These are phyloP conservation scores for Lagorchestes hirsutus DNA, from an alignment of 2,797 vertebrate species.

Conservation along the genomic window DNA sequence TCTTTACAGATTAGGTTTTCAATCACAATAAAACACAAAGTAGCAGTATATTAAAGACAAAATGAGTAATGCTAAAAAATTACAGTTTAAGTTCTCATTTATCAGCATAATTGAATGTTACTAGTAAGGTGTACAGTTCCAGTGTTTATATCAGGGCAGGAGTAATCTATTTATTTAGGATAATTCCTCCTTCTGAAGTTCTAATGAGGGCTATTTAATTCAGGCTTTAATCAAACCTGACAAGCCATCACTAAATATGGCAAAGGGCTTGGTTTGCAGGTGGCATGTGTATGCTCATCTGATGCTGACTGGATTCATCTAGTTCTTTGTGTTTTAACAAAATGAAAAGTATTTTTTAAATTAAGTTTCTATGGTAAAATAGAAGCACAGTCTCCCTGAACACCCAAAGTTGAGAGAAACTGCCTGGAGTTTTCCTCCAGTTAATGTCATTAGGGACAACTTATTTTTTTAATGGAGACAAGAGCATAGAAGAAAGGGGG, in stretches of 20 bases:
- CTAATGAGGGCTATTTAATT: conserved; percentile 81
- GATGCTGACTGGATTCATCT: conserved; percentile 69
- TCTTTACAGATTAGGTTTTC: conserved; percentile 60
- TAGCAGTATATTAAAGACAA: conserved; percentile 74
- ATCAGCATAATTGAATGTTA: conserved; percentile 82
- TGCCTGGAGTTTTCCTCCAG: neutral
- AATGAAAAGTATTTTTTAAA: no score
- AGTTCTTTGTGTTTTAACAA: conserved; percentile 3
- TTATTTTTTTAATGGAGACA: neutral
- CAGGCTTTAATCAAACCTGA: conserved; percentile 81
- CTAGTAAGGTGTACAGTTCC: conserved; percentile 70
- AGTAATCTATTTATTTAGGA: conserved; percentile 75
- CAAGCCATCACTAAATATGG: conserved; percentile 70
- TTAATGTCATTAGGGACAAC: conserved; percentile 7
- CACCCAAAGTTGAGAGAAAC: conserved; percentile 27
- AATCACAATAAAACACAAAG: conserved; percentile 76
- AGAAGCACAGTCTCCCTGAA: conserved; percentile 5
- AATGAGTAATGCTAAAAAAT: conserved; percentile 80
- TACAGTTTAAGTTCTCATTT: conserved; percentile 82
- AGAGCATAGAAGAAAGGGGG: conserved; percentile 40
- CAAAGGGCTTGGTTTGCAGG: conserved; percentile 70
- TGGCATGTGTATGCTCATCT: conserved; percentile 70
- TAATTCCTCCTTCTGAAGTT: conserved; percentile 76
- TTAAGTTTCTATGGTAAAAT: conserved; percentile 16
- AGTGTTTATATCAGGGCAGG: conserved; percentile 72